Evolutionary conservation across 1,140 invertebrate genomes (phyloP).

Genomic region (Diplogasteroides magnus): DNA sequence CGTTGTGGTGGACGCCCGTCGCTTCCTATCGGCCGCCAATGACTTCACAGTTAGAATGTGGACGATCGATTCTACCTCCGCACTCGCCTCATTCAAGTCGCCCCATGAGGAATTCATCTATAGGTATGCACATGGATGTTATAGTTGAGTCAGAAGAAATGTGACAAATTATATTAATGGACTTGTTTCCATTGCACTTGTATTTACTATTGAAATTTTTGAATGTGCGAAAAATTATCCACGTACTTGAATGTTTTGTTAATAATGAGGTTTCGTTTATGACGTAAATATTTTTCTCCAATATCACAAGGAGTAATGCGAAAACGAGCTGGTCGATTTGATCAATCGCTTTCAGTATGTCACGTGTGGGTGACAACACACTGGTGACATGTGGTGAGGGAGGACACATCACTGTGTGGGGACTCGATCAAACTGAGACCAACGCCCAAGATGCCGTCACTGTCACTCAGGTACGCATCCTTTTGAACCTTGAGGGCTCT

Average conservation of each 20-base stretch:
- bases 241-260: no score
- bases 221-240: no score
- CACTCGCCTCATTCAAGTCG: constrained; percentile 71
- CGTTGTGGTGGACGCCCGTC: constrained; percentile 65
- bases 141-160: no score
- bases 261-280: no score
- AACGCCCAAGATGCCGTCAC: constrained; percentile 54
- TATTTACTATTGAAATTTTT: no score
- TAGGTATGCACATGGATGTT: constrained; percentile 60
- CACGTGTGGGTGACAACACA: constrained; percentile 2
- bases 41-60: constrained; percentile 78
- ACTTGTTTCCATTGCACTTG: no score
- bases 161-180: no score
- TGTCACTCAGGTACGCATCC: neutral
- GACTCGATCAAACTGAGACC: constrained; percentile 44
- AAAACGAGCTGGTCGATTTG: constrained; percentile 61
- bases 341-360: constrained; percentile 35
- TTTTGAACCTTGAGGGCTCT: no score
- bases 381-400: constrained; percentile 80
- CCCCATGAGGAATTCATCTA: constrained; percentile 68
- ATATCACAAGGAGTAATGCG: constrained; percentile 30
- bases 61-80: constrained; percentile 65
- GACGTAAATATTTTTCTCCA: no score
- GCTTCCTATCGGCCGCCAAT: constrained; percentile 82
- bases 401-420: constrained; percentile 77